Percentiles rank a stretch among this genome's conserved stretches.
These are phyloP conservation scores for Trogon melanurus DNA, from an alignment of 2,113 vertebrate genomes.

Conservation along the genomic window DNA sequence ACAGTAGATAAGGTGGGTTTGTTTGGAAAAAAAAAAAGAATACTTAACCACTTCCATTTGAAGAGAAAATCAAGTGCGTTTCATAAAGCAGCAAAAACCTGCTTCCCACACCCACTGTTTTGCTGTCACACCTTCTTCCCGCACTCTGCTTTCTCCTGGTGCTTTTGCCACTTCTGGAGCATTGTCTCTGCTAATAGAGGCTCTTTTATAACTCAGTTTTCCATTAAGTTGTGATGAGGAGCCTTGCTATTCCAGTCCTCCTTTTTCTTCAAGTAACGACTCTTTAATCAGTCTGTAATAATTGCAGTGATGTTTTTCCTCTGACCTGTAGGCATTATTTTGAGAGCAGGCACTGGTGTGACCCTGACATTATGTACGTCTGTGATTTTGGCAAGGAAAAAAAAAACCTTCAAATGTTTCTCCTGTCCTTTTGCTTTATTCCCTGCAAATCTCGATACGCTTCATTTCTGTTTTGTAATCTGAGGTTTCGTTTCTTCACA, in stretches of 20 bases:
- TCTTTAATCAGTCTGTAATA: neutral
- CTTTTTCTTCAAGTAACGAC: neutral
- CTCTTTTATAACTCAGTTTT: neutral
- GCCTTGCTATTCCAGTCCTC: neutral
- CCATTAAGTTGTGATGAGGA: neutral
- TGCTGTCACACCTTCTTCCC: neutral
- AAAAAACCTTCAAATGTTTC: neutral
- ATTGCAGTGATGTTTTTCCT: neutral
- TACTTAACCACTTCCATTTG: neutral
- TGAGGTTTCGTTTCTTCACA: neutral
- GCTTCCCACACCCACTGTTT: neutral
- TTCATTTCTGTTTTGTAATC: neutral
- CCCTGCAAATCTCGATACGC: fast-evolving
- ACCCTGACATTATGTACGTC: neutral
- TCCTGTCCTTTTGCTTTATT: neutral
- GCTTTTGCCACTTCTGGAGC: neutral
- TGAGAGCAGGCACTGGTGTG: neutral
- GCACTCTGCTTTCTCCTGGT: neutral
- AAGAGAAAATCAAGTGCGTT: neutral
- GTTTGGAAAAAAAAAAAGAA: neutral
- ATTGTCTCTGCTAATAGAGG: neutral
- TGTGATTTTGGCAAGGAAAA: neutral
- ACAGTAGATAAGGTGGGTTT: neutral
- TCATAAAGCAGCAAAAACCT: neutral
- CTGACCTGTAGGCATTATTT: neutral